Conservation (phyloP, 2,797 vertebrate species). For the Eremophila alpestris region DNA sequence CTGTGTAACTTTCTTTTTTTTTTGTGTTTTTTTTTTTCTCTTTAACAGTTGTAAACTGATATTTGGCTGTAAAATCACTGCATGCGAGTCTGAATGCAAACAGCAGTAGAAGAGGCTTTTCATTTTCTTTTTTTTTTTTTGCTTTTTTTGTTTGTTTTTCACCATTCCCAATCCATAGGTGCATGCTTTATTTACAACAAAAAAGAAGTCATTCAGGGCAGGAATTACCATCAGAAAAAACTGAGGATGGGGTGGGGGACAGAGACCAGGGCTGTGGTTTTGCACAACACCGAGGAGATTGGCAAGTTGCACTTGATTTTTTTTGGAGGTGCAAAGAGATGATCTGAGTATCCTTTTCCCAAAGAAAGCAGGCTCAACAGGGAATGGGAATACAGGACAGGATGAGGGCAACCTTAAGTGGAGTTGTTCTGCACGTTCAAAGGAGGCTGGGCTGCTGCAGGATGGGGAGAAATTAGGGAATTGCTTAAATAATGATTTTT, state of each 20-base stretch:
- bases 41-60: constrained; percentile 18
- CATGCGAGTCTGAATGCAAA: constrained; percentile 89
- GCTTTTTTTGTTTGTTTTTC: background rate
- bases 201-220: background rate
- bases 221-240: background rate
- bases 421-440: background rate
- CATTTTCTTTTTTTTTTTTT: background rate
- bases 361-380: background rate
- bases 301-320: background rate
- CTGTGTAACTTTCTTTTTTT: background rate
- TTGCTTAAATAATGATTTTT: background rate
- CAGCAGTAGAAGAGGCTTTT: constrained; percentile 71
- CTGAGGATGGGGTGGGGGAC: background rate
- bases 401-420: background rate
- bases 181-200: constrained; percentile 89
- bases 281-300: background rate
- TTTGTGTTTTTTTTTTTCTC: background rate
- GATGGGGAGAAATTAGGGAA: background rate
- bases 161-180: constrained; percentile 63
- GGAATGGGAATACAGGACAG: background rate
- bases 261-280: background rate
- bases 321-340: background rate
- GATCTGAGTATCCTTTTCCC: background rate
- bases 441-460: background rate
- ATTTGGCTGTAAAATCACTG: constrained; percentile 80